Evolutionary conservation across 2,113 vertebrate genomes (phyloP).

Genomic region (Chaetura pelagica): DNA sequence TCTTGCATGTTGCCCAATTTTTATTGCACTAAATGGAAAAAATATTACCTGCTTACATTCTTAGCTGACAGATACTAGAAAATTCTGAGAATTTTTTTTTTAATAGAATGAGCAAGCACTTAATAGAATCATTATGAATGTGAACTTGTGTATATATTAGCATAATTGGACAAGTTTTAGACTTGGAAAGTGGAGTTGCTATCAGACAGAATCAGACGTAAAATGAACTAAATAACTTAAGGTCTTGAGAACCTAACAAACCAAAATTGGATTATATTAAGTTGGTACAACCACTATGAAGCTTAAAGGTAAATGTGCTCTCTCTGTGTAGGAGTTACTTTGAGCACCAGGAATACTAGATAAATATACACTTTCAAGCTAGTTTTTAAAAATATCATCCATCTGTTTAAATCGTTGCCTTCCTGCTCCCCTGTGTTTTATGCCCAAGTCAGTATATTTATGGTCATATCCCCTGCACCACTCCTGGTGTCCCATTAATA

Average conservation of each 20-base stretch:
- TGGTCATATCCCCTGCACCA: not conserved
- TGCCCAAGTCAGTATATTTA: not conserved
- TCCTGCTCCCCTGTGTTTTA: not conserved
- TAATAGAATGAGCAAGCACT: not conserved
- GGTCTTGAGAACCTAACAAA: not conserved
- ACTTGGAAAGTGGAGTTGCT: not conserved
- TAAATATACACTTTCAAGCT: not conserved
- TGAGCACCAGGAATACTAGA: not conserved
- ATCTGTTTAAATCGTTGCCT: not conserved
- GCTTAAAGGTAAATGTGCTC: not conserved
- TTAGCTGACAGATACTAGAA: not conserved
- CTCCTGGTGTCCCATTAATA: not conserved
- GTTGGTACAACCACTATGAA: not conserved
- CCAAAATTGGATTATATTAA: not conserved
- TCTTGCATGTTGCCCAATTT: not conserved
- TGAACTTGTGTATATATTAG: not conserved
- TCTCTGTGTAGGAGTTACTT: not conserved
- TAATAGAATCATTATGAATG: not conserved
- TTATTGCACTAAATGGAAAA: not conserved
- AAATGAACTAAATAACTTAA: not conserved
- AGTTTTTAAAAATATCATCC: not conserved
- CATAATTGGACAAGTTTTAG: not conserved
- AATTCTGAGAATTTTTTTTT: not conserved
- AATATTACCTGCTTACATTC: not conserved
- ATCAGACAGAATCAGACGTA: not conserved